Evolutionary conservation across 1,140 invertebrate species (phyloP), one percentile per base, ranked within the genome.

Genomic region (Drosophila melanogaster): DNA sequence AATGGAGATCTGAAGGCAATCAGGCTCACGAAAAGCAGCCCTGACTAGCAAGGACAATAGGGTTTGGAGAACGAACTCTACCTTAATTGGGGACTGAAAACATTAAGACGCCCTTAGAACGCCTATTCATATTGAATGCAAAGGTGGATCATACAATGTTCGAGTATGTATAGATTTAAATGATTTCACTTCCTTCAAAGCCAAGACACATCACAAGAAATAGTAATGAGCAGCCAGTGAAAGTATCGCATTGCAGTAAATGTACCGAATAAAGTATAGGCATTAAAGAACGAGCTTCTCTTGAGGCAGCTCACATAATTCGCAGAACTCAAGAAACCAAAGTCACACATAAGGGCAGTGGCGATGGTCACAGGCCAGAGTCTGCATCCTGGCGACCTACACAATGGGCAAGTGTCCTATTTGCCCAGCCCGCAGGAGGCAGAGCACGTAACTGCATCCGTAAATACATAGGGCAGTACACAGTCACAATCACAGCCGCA

Each of bases 371-470:
- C 37, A 35, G 71, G 33, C 40, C 40, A 26, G 19, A 26, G 56
- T 58, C 44, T 59, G 43, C 54, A 73, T 74, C 35, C 69, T 54
- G 64, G 35, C 61, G 64, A 74, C 56, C 69, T 62, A 55, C 49
- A 67, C 44, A 33, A 43, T 19, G 46, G 46, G 38, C 30, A 24
- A 64, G 61, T 64, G 55, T 46, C 67, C 72, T 84, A 84, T 84
- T 84, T 84, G 65, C 81, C 47, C 66, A 84, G 24, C 30, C 30
- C n/a, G 61, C 61, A 59, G 15, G 58, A 66, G 46, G 65, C 61
- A 55, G 24, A 71, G 75, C 79, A 87, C 79, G 83, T 81, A 86
- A 86, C 69, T 87, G 75, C 83, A 89, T 89, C 69, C 69, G 84
- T 72, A 87, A 89, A 83, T 83, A 87, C 53, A 86, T 87, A 76